phyloP scores from a whole-genome alignment of 2,113 vertebrate genomes.

The Mungos mungo region DNA sequence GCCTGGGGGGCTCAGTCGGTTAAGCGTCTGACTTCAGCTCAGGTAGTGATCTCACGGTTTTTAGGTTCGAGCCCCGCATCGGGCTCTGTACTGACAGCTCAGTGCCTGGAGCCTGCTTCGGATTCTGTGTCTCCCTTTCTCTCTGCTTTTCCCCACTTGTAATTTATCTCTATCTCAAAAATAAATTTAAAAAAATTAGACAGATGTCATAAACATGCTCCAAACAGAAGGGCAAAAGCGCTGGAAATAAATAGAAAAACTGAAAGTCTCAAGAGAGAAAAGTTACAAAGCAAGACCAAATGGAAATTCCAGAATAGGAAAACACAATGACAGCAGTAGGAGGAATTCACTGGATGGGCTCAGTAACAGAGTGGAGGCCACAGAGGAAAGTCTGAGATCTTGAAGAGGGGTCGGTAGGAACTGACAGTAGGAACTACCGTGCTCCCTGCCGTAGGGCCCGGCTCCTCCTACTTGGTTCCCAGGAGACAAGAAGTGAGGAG shows the following conservation, averaged over 20 bases:
- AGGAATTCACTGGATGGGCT: too few relatives aligned
- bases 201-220: neutral
- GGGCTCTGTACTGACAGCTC: too few relatives aligned
- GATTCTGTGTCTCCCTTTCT: too few relatives aligned
- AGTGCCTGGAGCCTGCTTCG: too few relatives aligned
- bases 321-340: neutral
- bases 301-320: neutral
- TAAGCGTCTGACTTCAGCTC: too few relatives aligned
- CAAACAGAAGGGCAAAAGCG: neutral
- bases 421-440: too few relatives aligned
- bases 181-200: neutral
- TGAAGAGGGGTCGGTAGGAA: neutral
- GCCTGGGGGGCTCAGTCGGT: too few relatives aligned
- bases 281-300: neutral
- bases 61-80: too few relatives aligned
- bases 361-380: neutral
- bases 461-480: rapidly evolving
- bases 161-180: too few relatives aligned
- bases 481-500: neutral
- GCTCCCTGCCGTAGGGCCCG: too few relatives aligned
- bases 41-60: too few relatives aligned
- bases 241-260: neutral
- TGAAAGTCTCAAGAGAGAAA: neutral
- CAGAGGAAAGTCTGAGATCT: neutral
- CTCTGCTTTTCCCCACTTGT: too few relatives aligned